These are phyloP conservation scores for Campopleginae sp. DNA, from an alignment of 2,888 invertebrate species.

Conservation along the genomic window DNA sequence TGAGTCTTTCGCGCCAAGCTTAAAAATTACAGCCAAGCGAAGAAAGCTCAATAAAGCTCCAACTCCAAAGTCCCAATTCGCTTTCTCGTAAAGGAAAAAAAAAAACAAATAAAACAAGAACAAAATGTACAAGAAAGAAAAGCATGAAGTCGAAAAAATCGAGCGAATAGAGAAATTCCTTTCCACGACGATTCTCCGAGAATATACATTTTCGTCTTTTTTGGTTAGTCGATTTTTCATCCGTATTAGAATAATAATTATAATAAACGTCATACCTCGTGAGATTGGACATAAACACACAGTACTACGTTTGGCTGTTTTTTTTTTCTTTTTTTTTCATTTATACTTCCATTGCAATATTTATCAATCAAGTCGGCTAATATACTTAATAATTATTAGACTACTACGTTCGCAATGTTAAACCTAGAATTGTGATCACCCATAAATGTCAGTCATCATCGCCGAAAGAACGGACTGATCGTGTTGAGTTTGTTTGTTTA, in stretches of 20 bases:
- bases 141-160: conserved; percentile 48
- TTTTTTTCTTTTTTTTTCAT: conserved; percentile 54
- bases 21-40: conserved; percentile 35
- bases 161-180: conserved; percentile 16
- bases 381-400: conserved; percentile 84
- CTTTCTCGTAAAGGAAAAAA: conserved; percentile 42
- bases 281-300: conserved; percentile 84
- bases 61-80: conserved; percentile 14
- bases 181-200: conserved; percentile 30
- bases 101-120: conserved; percentile 2
- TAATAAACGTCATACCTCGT: conserved; percentile 83
- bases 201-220: conserved; percentile 61
- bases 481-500: conserved; percentile 10
- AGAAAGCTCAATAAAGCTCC: conserved; percentile 4
- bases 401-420: conserved; percentile 79
- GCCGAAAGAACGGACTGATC: conserved; percentile 79
- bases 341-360: conserved; percentile 82
- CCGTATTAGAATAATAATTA: conserved; percentile 75
- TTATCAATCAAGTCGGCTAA: conserved; percentile 84
- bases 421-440: conserved; percentile 84
- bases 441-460: conserved; percentile 83
- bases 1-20: conserved; percentile 22
- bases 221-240: conserved; percentile 61
- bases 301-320: conserved; percentile 82
- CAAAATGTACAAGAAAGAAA: conserved; percentile 30